Evolutionary conservation across 2,888 invertebrate species (phyloP).

Genomic region (Nephrotoma flavescens): DNA sequence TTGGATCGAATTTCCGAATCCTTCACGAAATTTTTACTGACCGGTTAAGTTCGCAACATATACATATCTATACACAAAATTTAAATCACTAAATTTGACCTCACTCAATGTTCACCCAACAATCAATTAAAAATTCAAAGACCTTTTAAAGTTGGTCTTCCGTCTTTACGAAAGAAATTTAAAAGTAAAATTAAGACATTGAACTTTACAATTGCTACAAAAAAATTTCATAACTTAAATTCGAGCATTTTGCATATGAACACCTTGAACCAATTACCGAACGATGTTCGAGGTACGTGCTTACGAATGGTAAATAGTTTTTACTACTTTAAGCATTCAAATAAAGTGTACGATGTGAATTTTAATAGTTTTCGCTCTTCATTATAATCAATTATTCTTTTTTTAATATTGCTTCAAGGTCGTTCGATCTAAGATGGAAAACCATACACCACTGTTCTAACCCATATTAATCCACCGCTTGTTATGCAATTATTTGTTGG

Average conservation of each 20-base stretch:
- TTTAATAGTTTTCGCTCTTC: neutral
- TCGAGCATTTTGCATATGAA: neutral
- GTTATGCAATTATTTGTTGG: neutral
- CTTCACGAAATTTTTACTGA: too few species aligned
- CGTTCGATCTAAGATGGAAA: neutral
- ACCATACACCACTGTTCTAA: neutral
- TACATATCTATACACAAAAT: too few species aligned
- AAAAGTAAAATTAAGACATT: neutral
- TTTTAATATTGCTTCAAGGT: neutral
- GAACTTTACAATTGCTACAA: neutral
- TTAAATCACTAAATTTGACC: neutral
- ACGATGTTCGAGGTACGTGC: neutral
- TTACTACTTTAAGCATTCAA: neutral
- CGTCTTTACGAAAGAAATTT: neutral
- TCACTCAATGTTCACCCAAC: neutral
- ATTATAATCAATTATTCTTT: neutral
- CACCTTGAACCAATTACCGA: neutral
- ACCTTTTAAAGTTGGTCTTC: neutral
- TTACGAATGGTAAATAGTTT: neutral
- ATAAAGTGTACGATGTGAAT: neutral
- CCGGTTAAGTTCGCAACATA: too few species aligned
- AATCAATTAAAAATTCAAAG: neutral
- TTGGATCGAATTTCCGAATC: too few species aligned
- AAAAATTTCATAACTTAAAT: neutral
- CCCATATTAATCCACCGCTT: neutral